These are phyloP conservation scores for Tragopan temminckii DNA, from an alignment of 2,797 vertebrate genomes.

Conservation along the genomic window DNA sequence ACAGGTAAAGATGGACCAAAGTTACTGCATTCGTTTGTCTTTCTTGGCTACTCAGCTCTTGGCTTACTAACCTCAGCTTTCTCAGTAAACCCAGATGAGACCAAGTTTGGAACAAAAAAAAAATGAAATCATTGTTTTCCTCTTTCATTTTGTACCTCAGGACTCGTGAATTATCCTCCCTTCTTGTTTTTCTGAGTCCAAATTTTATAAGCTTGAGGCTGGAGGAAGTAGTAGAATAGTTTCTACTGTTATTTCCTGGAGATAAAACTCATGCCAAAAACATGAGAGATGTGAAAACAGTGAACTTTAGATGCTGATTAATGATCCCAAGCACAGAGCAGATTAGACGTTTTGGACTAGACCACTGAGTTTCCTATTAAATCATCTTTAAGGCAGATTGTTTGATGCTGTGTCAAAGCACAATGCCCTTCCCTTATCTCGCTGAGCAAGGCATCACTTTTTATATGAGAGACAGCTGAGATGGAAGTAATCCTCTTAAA, in stretches of 20 bases:
- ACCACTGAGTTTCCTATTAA: neutral
- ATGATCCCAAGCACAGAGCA: neutral
- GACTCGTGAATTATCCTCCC: constrained; percentile 22
- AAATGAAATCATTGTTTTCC: neutral
- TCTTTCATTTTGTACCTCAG: neutral
- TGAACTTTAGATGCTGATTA: constrained; percentile 7
- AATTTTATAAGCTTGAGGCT: neutral
- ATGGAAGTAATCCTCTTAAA: neutral
- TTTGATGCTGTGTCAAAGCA: neutral
- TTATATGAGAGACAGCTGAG: neutral
- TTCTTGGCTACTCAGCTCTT: neutral
- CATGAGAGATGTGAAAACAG: neutral
- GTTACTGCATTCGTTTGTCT: neutral
- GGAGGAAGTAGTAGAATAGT: constrained; percentile 56
- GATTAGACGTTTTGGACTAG: neutral
- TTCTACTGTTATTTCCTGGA: constrained; percentile 54
- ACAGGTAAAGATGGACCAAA: neutral
- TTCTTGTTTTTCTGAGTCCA: constrained; percentile 40
- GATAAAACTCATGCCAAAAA: constrained; percentile 24
- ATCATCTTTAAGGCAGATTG: neutral
- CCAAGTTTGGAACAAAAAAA: neutral
- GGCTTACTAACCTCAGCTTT: neutral
- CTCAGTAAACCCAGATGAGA: neutral
- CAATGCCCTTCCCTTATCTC: neutral
- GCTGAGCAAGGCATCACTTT: neutral